Base-by-base conservation (phyloP, 2,888 invertebrate genomes). In the Drosophila imparisetae region DNA sequence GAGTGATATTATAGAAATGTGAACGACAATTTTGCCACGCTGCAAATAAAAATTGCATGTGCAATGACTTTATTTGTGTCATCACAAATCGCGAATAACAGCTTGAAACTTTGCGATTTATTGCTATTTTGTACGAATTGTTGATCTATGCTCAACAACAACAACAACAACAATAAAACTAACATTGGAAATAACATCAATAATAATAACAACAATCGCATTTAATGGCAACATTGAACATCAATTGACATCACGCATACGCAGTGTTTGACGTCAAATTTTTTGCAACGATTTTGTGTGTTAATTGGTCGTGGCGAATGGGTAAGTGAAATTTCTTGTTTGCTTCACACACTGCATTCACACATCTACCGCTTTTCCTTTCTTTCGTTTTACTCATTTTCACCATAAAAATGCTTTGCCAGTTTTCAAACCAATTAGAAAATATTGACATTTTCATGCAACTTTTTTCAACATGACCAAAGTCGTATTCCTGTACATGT, bases 171-270 rank as follows among this genome's bases (percentile, higher is more conserved):
- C 40, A 62, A 36, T 36, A 45, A 24, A 24, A 45, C 24, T 8
- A 45, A 24, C 7, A 45, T 45, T 45, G 45, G 4, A 15, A 15
- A 61, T 54, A 61, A 32, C 32, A 32, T 4, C 11, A 32, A 32
- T 11, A 32, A 36, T 62, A 68, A 24, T 32, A 50, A 27, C 21
- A 48, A 36, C 64, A 52, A 49, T 42, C 49, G 34, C 32, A 54
- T 54, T 50, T 45, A 30, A 40, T 45, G 36, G 60, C 62, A 69
- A 61, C 49, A 61, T 52, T 48, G 36, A 62, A 75, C 57, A 69
- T 57, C 64, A 64, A 66, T 66, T 62, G 66, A 66, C 59, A 77
- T 78, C 79, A 75, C 79, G 79, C 72, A 78, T 78, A 64, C 78
- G 78, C 75, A 61, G 65, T 68, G 66, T 72, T 60, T 34, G 65